Percentiles rank a stretch among this genome's conserved stretches.
phyloP scores from a whole-genome alignment of 1,140 invertebrate species.

The Stratiolaelaps scimitus region DNA sequence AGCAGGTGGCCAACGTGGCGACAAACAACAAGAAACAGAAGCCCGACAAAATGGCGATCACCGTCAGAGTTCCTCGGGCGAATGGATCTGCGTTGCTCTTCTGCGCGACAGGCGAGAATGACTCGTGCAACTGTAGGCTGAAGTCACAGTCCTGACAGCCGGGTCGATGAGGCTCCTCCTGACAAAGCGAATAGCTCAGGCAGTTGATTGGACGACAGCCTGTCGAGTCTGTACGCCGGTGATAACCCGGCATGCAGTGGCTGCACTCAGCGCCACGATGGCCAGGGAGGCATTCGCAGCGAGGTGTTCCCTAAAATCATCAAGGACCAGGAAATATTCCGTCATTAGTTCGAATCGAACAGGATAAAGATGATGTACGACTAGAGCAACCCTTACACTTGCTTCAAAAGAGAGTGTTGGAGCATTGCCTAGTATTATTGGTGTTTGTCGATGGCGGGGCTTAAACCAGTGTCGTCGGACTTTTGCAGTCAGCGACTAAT shows the following conservation, averaged over 20 bases:
- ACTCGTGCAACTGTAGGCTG: slow-evolving; percentile 8
- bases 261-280: slow-evolving; percentile 33
- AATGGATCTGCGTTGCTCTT: slow-evolving; percentile 19
- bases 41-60: slow-evolving; percentile 21
- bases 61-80: slow-evolving; percentile 18
- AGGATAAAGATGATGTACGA: too few species aligned
- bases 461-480: too few species aligned
- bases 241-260: slow-evolving; percentile 33
- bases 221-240: slow-evolving; percentile 32
- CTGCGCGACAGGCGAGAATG: slow-evolving; percentile 18
- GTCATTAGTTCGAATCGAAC: too few species aligned
- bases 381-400: too few species aligned
- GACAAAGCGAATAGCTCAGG: slow-evolving; percentile 33
- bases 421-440: too few species aligned
- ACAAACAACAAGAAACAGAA: slow-evolving; percentile 23
- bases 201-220: slow-evolving; percentile 33
- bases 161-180: slow-evolving; percentile 30
- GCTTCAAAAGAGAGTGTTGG: too few species aligned
- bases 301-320: slow-evolving; percentile 13
- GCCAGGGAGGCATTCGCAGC: slow-evolving; percentile 33
- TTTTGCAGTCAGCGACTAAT: too few species aligned
- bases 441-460: too few species aligned
- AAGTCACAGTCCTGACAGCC: slow-evolving; percentile 34
- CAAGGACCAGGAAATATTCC: too few species aligned
- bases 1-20: slow-evolving; percentile 21